phyloP scores from a whole-genome alignment of 53 echinoderm and acorn worm genomes.

The Henricia sp. region DNA sequence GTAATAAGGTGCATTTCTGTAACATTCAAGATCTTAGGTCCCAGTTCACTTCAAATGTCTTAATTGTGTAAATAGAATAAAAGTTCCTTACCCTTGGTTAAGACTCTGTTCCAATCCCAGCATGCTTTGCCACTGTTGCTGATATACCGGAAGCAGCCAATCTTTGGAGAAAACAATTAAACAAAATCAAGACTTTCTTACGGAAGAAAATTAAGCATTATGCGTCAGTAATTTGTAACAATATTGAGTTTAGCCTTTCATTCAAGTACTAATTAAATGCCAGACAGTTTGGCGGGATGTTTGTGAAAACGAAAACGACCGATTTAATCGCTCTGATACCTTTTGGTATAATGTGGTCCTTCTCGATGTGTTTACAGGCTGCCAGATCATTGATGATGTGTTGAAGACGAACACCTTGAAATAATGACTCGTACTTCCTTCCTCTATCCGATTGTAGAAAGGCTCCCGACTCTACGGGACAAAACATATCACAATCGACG shows the following conservation, averaged over 20 bases:
- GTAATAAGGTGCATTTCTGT: background rate
- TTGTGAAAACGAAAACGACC: too few species aligned
- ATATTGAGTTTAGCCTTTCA: too few species aligned
- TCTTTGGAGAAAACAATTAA: conserved; percentile 46
- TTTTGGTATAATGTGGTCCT: conserved; percentile 87
- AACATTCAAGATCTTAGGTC: background rate
- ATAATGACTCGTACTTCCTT: conserved; percentile 66
- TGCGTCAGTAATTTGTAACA: too few species aligned
- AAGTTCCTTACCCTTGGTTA: conserved; percentile 79
- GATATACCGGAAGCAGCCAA: conserved; percentile 92
- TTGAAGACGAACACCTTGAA: conserved; percentile 77
- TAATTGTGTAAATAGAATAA: background rate
- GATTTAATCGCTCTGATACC: too few species aligned
- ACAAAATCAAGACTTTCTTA: too few species aligned
- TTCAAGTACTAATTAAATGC: too few species aligned
- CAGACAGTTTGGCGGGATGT: too few species aligned
- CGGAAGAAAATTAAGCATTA: too few species aligned
- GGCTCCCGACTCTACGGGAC: conserved; percentile 74
- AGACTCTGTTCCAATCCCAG: conserved; percentile 89
- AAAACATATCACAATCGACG: too few species aligned
- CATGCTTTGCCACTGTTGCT: conserved; percentile 96
- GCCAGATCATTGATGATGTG: conserved; percentile 94
- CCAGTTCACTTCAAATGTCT: background rate
- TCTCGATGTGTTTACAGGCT: conserved; percentile 83
- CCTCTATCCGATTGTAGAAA: conserved; percentile 84